Percentiles rank a stretch among this genome's conserved stretches.
Conservation (phyloP, 2,888 invertebrate species). For the Zaprionus lineosus region DNA sequence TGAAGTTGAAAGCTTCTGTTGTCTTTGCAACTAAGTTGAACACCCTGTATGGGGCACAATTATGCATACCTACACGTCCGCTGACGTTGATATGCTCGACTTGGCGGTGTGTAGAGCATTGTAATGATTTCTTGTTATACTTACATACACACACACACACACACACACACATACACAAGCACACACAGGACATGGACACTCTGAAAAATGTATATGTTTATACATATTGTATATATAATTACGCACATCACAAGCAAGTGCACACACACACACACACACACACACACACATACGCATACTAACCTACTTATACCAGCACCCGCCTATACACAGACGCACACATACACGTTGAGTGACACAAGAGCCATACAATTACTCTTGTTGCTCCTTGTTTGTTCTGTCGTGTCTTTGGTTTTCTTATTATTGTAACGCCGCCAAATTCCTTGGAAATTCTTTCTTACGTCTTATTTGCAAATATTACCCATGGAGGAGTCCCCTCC, state of each 20-base stretch:
- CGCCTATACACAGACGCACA: conserved; percentile 21
- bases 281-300: conserved; percentile 5
- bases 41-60: conserved; percentile 52
- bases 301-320: no score
- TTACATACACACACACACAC: not conserved
- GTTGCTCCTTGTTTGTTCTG: conserved; percentile 44
- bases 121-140: conserved; percentile 34
- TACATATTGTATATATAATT: conserved; percentile 46
- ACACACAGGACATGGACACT: conserved; percentile 2
- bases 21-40: no score
- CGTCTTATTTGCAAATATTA: conserved; percentile 52
- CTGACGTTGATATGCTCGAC: conserved; percentile 61
- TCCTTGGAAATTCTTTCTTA: conserved; percentile 39
- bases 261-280: conserved; percentile 22
- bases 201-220: not conserved
- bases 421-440: conserved; percentile 48
- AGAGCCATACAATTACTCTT: conserved; percentile 62
- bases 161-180: not conserved
- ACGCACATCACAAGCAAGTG: conserved; percentile 42
- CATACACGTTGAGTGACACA: conserved; percentile 6
- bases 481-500: conserved; percentile 26
- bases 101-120: conserved; percentile 53
- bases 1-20: no score
- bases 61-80: conserved; percentile 1
- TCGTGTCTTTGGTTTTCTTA: conserved; percentile 27